Percentiles rank a stretch among this genome's conserved stretches.
Evolutionary conservation across 1,140 invertebrate species (phyloP).

Genomic region (Chironomus tepperi): DNA sequence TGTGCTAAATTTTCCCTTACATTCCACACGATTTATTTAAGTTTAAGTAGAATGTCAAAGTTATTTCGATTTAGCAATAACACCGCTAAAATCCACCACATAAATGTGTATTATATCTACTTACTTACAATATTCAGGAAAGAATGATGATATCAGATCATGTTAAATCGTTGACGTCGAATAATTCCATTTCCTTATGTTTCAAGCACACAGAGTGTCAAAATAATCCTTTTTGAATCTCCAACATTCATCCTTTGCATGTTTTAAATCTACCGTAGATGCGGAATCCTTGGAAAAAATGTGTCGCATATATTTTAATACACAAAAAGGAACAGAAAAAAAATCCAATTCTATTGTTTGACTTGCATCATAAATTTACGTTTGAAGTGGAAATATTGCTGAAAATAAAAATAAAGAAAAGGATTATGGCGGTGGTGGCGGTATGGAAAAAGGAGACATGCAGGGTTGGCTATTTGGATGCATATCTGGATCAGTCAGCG

Average conservation of each 20-base stretch:
- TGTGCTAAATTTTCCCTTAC: too few relatives aligned
- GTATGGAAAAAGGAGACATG: too few relatives aligned
- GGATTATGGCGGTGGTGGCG: not conserved
- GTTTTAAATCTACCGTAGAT: not conserved
- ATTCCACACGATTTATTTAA: too few relatives aligned
- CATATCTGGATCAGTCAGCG: too few relatives aligned
- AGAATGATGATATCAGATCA: constrained; percentile 13
- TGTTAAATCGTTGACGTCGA: constrained; percentile 7
- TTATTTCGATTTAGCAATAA: too few relatives aligned
- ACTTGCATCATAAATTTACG: constrained; percentile 6
- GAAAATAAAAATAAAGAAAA: not conserved
- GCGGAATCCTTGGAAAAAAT: not conserved
- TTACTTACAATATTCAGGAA: not conserved
- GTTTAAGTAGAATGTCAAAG: too few relatives aligned
- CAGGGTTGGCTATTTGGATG: too few relatives aligned
- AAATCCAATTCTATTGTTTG: constrained; percentile 1
- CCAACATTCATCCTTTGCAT: not conserved
- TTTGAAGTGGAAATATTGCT: constrained; percentile 8
- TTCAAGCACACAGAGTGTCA: not conserved
- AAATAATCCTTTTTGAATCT: not conserved
- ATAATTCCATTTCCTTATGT: not conserved
- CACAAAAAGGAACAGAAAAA: not conserved
- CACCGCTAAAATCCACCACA: too few relatives aligned
- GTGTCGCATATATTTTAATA: constrained; percentile 6
- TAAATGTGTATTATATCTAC: too few relatives aligned